A percentile compares a stretch with the other conserved stretches of the same genome.
These are phyloP conservation scores for Corythoichthys haematopterus DNA, from an alignment of 2,113 vertebrate species.

Conservation along the genomic window DNA sequence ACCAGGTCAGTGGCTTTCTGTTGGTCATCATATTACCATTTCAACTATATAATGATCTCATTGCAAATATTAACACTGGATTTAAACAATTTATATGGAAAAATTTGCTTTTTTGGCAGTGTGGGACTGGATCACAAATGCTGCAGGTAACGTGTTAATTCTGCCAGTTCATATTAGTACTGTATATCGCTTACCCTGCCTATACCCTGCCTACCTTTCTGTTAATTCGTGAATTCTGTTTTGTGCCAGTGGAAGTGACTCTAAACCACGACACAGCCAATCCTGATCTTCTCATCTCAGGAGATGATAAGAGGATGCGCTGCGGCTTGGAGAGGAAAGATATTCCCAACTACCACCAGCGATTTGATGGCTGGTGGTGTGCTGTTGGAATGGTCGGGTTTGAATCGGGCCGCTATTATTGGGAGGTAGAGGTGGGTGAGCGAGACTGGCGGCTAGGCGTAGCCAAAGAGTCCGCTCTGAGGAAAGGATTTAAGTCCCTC, in stretches of 20 bases:
- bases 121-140: constrained; percentile 74
- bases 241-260: constrained; percentile 76
- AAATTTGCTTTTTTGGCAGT: constrained; percentile 46
- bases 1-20: constrained; percentile 48
- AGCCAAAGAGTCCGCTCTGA: constrained; percentile 78
- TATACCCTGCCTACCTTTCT: background rate
- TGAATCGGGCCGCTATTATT: constrained; percentile 70
- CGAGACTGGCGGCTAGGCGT: constrained; percentile 90
- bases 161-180: background rate
- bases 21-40: background rate
- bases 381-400: constrained; percentile 72
- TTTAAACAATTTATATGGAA: background rate
- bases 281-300: constrained; percentile 79
- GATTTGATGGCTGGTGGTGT: constrained; percentile 74
- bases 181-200: background rate
- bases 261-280: constrained; percentile 74
- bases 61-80: background rate
- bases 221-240: background rate
- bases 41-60: background rate
- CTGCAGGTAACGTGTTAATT: constrained; percentile 59
- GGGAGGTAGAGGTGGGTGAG: constrained; percentile 81
- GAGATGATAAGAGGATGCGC: constrained; percentile 81
- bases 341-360: constrained; percentile 70
- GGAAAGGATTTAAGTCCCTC: constrained; percentile 80
- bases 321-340: constrained; percentile 81